phyloP scores from a whole-genome alignment of 2,113 vertebrate genomes.

The Etia nguti region DNA sequence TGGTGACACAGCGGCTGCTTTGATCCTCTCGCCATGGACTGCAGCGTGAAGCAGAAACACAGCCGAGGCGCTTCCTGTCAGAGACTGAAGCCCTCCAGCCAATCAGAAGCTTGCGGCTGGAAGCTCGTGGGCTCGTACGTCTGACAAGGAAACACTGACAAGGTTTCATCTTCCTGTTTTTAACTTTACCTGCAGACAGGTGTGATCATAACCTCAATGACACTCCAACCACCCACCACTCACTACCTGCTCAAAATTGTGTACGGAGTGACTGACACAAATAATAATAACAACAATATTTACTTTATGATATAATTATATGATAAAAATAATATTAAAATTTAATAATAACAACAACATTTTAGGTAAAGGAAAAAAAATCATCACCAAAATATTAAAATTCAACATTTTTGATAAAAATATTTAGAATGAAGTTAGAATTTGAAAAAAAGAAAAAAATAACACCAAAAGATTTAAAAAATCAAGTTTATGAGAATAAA shows the following conservation, averaged over 20 bases:
- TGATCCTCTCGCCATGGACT: not conserved
- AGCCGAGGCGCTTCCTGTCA: not conserved
- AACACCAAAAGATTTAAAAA: not conserved
- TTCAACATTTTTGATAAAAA: not conserved
- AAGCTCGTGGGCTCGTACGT: not conserved
- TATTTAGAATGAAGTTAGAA: not conserved
- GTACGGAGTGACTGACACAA: not conserved
- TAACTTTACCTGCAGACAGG: not conserved
- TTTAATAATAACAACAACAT: not conserved
- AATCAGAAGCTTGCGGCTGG: not conserved
- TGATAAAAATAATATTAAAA: not conserved
- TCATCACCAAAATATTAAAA: not conserved
- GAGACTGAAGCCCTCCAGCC: not conserved
- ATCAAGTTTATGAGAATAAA: not conserved
- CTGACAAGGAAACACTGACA: not conserved
- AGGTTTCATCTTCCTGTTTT: not conserved
- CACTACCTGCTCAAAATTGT: not conserved
- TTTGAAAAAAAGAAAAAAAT: not conserved
- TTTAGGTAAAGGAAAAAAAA: not conserved
- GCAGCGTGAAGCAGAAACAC: not conserved
- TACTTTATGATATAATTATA: not conserved
- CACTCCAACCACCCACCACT: not conserved
- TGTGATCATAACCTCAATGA: not conserved
- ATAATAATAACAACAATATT: not conserved
- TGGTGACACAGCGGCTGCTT: not conserved